phyloP scores from a whole-genome alignment of 2,888 invertebrate genomes.

The Patella depressa region DNA sequence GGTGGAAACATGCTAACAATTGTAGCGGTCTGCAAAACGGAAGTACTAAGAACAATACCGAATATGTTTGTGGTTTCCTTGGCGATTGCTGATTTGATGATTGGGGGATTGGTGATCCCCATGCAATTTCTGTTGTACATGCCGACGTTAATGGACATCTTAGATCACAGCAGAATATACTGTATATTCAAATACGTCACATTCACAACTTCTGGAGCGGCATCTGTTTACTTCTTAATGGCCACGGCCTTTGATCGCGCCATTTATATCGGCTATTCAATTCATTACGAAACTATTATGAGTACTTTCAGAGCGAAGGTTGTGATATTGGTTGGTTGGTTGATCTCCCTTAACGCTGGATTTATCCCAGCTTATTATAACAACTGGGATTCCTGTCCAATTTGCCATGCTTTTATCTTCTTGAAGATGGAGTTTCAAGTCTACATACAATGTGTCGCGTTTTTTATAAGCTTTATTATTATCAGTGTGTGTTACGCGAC shows the following conservation, averaged over 20 bases:
- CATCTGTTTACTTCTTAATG: constrained; percentile 23
- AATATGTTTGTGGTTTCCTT: constrained; percentile 38
- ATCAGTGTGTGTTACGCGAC: not conserved
- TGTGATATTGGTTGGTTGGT: constrained; percentile 3
- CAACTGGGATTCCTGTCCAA: not conserved
- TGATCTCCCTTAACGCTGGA: not conserved
- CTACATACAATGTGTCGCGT: not conserved
- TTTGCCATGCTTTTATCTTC: constrained; percentile 5
- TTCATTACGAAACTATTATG: not conserved
- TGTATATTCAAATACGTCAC: constrained; percentile 29
- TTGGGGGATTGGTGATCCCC: constrained; percentile 24
- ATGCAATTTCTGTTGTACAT: constrained; percentile 22
- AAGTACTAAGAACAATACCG: constrained; percentile 30
- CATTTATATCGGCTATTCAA: not conserved
- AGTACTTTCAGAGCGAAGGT: not conserved
- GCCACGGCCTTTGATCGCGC: constrained; percentile 30
- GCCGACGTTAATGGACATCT: not conserved
- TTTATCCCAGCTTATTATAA: constrained; percentile 12
- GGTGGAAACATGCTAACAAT: constrained; percentile 33
- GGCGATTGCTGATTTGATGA: constrained; percentile 34
- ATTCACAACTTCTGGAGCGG: constrained; percentile 15
- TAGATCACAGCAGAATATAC: constrained; percentile 22
- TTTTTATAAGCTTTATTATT: not conserved
- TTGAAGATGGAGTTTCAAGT: constrained; percentile 10
- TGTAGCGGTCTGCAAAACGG: constrained; percentile 25